These are phyloP conservation scores for Argyresthia goedartella DNA, from an alignment of 2,888 invertebrate species.

Conservation along the genomic window DNA sequence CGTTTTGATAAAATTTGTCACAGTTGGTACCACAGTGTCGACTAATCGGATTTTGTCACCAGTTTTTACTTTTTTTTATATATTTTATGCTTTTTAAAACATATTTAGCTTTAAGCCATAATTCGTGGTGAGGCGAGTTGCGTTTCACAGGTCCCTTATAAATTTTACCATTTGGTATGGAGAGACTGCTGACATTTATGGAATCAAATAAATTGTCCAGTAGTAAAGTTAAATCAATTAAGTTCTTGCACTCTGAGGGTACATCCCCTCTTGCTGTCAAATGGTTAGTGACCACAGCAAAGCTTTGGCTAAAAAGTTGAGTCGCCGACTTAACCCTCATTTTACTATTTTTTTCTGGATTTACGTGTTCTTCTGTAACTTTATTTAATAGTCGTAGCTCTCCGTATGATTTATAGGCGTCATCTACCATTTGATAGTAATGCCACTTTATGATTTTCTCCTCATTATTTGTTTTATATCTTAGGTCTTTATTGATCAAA, in stretches of 20 bases:
- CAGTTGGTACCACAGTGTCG: conserved; percentile 17
- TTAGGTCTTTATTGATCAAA: conserved; percentile 18
- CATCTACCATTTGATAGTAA: conserved; percentile 15
- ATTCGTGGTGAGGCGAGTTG: too few species aligned
- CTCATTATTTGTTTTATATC: conserved; percentile 12
- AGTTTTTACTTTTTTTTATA: background rate
- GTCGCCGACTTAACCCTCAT: conserved; percentile 13
- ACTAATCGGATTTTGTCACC: too few species aligned
- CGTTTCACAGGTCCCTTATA: too few species aligned
- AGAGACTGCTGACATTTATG: background rate
- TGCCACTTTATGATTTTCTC: conserved; percentile 19
- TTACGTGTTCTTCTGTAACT: conserved; percentile 4
- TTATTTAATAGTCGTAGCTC: conserved; percentile 4
- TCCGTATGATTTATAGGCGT: background rate
- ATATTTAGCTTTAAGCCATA: conserved; percentile 1
- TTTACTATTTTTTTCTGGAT: conserved; percentile 1
- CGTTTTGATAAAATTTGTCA: conserved; percentile 21
- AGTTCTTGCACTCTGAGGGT: background rate
- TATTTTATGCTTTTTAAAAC: conserved; percentile 2
- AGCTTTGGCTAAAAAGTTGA: conserved; percentile 22
- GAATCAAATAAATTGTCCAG: conserved; percentile 6
- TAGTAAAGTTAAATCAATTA: background rate
- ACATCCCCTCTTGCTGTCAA: conserved; percentile 2
- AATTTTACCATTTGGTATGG: too few species aligned
- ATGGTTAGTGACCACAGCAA: conserved; percentile 15